A percentile compares a stretch with the other conserved stretches of the same genome.
Conservation (phyloP, 2,113 vertebrate genomes). For the Buteo buteo region DNA sequence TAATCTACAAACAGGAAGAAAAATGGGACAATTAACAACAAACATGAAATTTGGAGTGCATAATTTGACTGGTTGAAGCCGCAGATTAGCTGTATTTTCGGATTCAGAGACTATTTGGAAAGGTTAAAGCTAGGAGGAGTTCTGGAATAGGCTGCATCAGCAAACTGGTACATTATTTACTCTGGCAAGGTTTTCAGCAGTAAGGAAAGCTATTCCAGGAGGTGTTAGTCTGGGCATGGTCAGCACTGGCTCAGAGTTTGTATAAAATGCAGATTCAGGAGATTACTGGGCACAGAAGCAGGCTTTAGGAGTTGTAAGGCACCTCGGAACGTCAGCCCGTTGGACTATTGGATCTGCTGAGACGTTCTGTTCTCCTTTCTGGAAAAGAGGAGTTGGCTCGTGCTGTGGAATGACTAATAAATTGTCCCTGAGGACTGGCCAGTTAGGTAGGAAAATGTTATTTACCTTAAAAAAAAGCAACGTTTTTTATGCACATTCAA, state of each 20-base stretch:
- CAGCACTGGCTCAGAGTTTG: constrained; percentile 33
- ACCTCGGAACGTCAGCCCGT: background rate
- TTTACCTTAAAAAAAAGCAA: constrained; percentile 18
- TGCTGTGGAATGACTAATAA: constrained; percentile 55
- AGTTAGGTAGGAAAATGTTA: constrained; percentile 63
- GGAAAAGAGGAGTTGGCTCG: constrained; percentile 42
- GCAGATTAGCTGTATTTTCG: constrained; percentile 21
- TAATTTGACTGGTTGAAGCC: background rate
- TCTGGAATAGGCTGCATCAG: constrained; percentile 52
- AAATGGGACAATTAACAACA: background rate
- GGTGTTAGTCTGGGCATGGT: constrained; percentile 49
- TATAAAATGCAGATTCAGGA: constrained; percentile 58
- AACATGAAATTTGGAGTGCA: background rate
- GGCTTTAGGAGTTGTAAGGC: constrained; percentile 3
- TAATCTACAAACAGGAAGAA: constrained; percentile 18
- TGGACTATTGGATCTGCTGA: constrained; percentile 14
- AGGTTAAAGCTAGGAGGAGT: constrained; percentile 29
- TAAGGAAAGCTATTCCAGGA: constrained; percentile 32
- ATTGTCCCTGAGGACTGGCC: constrained; percentile 20
- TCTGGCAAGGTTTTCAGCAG: constrained; percentile 5
- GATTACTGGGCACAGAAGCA: constrained; percentile 1
- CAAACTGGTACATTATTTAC: constrained; percentile 30
- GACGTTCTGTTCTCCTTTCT: constrained; percentile 14
- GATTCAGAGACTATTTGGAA: constrained; percentile 4
- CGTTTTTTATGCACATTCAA: background rate